phyloP scores from a whole-genome alignment of 2,797 vertebrate species.

The Phalloptychus januarius region DNA sequence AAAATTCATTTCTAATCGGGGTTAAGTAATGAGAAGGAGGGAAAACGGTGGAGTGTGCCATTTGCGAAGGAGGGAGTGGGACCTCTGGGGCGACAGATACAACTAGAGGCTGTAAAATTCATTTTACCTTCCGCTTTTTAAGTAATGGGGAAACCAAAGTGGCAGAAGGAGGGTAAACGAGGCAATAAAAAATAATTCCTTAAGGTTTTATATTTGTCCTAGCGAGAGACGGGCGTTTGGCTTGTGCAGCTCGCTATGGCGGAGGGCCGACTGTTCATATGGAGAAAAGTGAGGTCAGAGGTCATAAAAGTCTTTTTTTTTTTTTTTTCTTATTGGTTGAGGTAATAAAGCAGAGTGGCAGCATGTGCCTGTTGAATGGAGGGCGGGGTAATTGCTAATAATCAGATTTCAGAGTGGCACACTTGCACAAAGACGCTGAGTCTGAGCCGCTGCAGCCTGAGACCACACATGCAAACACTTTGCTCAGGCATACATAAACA shows the following conservation, averaged over 20 bases:
- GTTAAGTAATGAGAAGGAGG: slow-evolving; percentile 75
- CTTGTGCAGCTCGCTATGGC: slow-evolving; percentile 58
- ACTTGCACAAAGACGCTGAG: slow-evolving; percentile 28
- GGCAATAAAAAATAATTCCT: slow-evolving; percentile 72
- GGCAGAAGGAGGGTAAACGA: slow-evolving; percentile 51
- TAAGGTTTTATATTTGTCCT: slow-evolving; percentile 53
- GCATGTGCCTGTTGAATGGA: slow-evolving; percentile 74
- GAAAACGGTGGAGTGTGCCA: slow-evolving; percentile 50
- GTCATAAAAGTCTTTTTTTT: slow-evolving; percentile 66
- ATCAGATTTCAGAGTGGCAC: slow-evolving; percentile 56
- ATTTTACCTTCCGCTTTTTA: slow-evolving; percentile 57
- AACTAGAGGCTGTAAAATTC: slow-evolving; percentile 66
- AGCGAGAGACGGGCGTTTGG: slow-evolving; percentile 42
- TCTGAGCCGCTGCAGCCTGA: slow-evolving; percentile 14
- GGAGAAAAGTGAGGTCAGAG: slow-evolving; percentile 65
- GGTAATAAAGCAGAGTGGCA: slow-evolving; percentile 62
- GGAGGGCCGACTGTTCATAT: slow-evolving; percentile 64
- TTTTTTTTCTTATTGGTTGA: slow-evolving; percentile 42
- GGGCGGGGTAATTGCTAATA: slow-evolving; percentile 76
- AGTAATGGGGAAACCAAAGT: slow-evolving; percentile 60
- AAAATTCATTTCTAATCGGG: slow-evolving; percentile 70
- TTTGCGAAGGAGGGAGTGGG: slow-evolving; percentile 24
- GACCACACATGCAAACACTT: slow-evolving; percentile 68
- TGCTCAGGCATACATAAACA: slow-evolving; percentile 64
- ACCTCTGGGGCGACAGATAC: slow-evolving; percentile 46